phyloP scores from a whole-genome alignment of 2,888 invertebrate genomes.

The Agrochola litura region DNA sequence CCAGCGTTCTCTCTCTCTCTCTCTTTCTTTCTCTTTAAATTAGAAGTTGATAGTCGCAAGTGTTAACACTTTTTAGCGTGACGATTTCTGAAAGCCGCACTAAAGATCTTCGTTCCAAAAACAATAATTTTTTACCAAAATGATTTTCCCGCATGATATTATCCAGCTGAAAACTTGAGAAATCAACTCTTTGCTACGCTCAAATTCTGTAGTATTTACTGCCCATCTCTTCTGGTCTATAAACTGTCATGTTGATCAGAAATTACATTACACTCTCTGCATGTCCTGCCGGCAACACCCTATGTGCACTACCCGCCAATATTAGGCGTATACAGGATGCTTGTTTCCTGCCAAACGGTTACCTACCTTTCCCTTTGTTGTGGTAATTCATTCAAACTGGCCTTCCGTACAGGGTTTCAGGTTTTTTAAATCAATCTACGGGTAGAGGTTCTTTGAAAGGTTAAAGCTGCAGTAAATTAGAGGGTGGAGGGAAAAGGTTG shows the following conservation, averaged over 20 bases:
- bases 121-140: too few relatives aligned
- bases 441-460: background rate
- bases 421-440: constrained; percentile 16
- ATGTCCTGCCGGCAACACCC: constrained; percentile 6
- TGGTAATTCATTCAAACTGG: constrained; percentile 37
- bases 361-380: constrained; percentile 46
- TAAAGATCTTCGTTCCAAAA: too few relatives aligned
- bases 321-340: constrained; percentile 16
- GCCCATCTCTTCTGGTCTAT: background rate
- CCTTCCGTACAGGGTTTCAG: background rate
- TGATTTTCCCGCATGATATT: too few relatives aligned
- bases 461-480: background rate
- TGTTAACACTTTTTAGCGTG: too few relatives aligned
- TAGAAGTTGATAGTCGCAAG: too few relatives aligned
- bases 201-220: accelerated
- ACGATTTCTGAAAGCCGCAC: too few relatives aligned
- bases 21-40: too few relatives aligned
- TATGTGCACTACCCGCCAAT: constrained; percentile 27
- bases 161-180: background rate
- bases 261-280: constrained; percentile 2
- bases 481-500: background rate
- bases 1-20: too few relatives aligned
- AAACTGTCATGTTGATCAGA: background rate
- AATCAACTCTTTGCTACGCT: background rate
- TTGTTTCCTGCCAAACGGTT: constrained; percentile 37